phyloP scores from a whole-genome alignment of 2,113 vertebrate species.

The Hippocampus zosterae region DNA sequence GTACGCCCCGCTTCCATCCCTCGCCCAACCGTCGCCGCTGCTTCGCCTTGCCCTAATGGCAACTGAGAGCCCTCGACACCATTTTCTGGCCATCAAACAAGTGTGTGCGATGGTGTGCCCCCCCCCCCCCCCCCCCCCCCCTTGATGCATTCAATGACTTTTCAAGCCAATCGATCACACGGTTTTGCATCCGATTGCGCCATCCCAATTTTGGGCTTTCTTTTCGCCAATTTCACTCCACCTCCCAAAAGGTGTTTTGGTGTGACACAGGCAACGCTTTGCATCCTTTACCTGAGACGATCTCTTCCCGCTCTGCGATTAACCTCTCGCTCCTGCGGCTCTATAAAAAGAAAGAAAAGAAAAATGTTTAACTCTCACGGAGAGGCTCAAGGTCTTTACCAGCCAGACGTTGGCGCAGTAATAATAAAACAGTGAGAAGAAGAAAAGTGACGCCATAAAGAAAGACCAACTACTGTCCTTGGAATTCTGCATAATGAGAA shows the following conservation, averaged over 20 bases:
- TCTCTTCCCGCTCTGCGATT: not conserved
- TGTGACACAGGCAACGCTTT: not conserved
- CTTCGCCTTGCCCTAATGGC: constrained; percentile 44
- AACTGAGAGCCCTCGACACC: constrained; percentile 46
- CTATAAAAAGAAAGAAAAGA: constrained; percentile 2
- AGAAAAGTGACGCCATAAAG: not conserved
- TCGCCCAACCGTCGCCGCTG: constrained; percentile 4
- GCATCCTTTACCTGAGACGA: constrained; percentile 2
- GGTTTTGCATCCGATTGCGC: not conserved
- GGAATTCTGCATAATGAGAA: not conserved
- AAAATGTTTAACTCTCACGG: not conserved
- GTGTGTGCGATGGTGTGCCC: constrained; percentile 19
- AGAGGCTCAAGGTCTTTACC: constrained; percentile 1
- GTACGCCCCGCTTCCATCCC: constrained; percentile 2
- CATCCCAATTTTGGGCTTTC: not conserved
- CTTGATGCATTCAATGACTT: not conserved
- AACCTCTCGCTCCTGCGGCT: not conserved
- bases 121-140: too few relatives aligned
- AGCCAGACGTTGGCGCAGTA: not conserved
- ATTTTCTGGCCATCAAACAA: constrained; percentile 48
- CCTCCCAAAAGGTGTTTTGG: not conserved
- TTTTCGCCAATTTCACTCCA: not conserved
- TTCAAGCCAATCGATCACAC: not conserved
- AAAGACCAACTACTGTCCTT: not conserved
- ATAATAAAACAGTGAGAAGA: not conserved